A percentile compares a stretch with the other conserved stretches of the same genome.
Conservation (phyloP, 2,113 vertebrate genomes). For the Phycodurus eques region DNA sequence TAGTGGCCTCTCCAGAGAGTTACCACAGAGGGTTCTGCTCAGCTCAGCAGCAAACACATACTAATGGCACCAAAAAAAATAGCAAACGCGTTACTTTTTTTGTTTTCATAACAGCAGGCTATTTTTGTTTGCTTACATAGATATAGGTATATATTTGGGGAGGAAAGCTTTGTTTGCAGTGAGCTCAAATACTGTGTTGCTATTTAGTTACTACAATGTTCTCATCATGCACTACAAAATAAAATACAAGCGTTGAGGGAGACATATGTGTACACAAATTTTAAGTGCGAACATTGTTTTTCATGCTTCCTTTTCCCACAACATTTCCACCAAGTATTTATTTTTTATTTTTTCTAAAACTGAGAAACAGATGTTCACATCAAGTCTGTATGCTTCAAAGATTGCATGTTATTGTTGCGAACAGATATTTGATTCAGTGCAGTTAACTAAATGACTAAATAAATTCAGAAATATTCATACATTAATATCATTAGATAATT, state of each 20-base stretch:
- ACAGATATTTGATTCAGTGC: not conserved
- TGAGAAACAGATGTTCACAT: not conserved
- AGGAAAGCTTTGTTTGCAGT: constrained; percentile 55
- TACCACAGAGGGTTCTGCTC: constrained; percentile 51
- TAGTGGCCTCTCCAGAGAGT: constrained; percentile 70
- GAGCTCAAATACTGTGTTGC: constrained; percentile 56
- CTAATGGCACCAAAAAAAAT: constrained; percentile 64
- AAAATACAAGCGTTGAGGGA: constrained; percentile 69
- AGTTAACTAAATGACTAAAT: not conserved
- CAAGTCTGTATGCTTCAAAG: not conserved
- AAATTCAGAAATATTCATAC: not conserved
- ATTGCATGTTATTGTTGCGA: not conserved
- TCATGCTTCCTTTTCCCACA: constrained; percentile 12
- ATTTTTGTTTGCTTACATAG: constrained; percentile 60
- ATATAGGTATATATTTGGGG: constrained; percentile 28
- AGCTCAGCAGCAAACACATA: constrained; percentile 58
- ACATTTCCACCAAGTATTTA: constrained; percentile 19
- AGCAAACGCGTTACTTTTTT: constrained; percentile 57
- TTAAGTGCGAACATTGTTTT: constrained; percentile 34
- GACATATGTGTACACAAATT: constrained; percentile 50
- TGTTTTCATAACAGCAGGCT: constrained; percentile 59
- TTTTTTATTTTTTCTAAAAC: not conserved
- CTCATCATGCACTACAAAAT: constrained; percentile 68
- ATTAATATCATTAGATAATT: no score
- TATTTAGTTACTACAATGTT: constrained; percentile 72